Evolutionary conservation across 2,888 invertebrate species (phyloP).

Genomic region (Subacronicta megacephala): DNA sequence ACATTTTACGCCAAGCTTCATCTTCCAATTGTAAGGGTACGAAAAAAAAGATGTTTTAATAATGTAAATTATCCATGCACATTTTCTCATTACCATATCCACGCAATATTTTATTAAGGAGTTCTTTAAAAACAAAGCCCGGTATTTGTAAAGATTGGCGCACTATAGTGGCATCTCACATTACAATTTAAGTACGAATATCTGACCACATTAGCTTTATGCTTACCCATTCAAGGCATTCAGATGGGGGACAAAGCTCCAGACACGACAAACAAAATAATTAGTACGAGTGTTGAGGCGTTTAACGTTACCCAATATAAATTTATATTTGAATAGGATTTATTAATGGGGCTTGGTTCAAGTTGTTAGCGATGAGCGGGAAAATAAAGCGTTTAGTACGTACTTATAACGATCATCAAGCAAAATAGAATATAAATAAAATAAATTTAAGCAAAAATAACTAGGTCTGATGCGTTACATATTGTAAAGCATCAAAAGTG

Average conservation of each 20-base stretch:
- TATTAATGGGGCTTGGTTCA: constrained; percentile 33
- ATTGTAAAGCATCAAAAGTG: no score
- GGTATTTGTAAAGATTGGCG: constrained; percentile 19
- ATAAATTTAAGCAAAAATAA: no score
- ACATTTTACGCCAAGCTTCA: no score
- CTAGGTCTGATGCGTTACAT: no score
- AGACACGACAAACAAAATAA: constrained; percentile 73
- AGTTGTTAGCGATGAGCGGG: constrained; percentile 9
- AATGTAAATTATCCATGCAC: neutral
- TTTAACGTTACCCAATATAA: constrained; percentile 73
- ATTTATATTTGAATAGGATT: constrained; percentile 73
- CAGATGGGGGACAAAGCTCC: constrained; percentile 33
- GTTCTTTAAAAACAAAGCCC: constrained; percentile 29
- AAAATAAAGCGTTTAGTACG: neutral
- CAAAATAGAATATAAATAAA: no score
- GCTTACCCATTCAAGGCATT: constrained; percentile 50
- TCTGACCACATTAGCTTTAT: constrained; percentile 76
- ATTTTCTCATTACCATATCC: constrained; percentile 17
- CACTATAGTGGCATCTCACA: constrained; percentile 46
- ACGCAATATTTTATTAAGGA: constrained; percentile 9
- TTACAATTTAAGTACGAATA: constrained; percentile 57
- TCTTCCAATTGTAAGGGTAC: no score
- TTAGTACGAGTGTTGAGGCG: constrained; percentile 84
- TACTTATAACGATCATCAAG: neutral
- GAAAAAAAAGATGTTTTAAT: no score